Percentiles rank a stretch among this genome's conserved stretches.
phyloP scores from a whole-genome alignment of 2,113 vertebrate species.

The Gobius niger region DNA sequence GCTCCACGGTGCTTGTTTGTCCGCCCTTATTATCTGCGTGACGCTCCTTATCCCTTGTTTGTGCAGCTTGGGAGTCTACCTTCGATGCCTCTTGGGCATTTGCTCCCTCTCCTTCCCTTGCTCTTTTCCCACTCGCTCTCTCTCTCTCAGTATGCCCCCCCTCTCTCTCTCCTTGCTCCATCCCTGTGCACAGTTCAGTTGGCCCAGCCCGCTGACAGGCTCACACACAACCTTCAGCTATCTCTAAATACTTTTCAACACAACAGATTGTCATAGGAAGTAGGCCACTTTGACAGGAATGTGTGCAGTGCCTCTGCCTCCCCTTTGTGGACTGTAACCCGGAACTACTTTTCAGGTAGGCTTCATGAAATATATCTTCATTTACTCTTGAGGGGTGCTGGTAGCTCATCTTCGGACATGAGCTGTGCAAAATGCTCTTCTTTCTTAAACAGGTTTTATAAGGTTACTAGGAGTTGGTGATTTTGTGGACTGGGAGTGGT shows the following conservation, averaged over 20 bases:
- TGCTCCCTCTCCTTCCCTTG: conserved; percentile 12
- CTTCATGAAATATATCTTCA: conserved; percentile 8
- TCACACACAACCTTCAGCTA: conserved; percentile 51
- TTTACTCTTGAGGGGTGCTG: background rate
- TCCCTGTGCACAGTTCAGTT: conserved; percentile 50
- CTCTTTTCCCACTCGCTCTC: conserved; percentile 13
- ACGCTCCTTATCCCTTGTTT: conserved; percentile 64
- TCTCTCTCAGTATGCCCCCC: conserved; percentile 20
- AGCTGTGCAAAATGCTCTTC: conserved; percentile 23
- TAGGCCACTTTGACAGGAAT: conserved; percentile 71
- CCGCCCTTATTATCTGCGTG: conserved; percentile 57
- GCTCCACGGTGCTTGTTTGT: conserved; percentile 50
- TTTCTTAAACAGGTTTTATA: background rate
- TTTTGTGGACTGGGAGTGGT: conserved; percentile 46
- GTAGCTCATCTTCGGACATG: background rate
- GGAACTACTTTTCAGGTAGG: conserved; percentile 68
- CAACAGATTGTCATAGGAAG: conserved; percentile 68
- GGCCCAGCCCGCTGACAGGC: conserved; percentile 65
- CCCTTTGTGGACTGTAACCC: conserved; percentile 64
- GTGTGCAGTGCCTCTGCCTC: conserved; percentile 56
- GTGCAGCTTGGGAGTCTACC: conserved; percentile 70
- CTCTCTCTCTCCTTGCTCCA: conserved; percentile 18
- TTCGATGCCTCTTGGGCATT: conserved; percentile 68
- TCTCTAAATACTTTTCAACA: conserved; percentile 52
- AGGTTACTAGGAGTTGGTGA: conserved; percentile 23